Conservation (phyloP, 2,888 invertebrate species). For the Drosophila borborema region DNA sequence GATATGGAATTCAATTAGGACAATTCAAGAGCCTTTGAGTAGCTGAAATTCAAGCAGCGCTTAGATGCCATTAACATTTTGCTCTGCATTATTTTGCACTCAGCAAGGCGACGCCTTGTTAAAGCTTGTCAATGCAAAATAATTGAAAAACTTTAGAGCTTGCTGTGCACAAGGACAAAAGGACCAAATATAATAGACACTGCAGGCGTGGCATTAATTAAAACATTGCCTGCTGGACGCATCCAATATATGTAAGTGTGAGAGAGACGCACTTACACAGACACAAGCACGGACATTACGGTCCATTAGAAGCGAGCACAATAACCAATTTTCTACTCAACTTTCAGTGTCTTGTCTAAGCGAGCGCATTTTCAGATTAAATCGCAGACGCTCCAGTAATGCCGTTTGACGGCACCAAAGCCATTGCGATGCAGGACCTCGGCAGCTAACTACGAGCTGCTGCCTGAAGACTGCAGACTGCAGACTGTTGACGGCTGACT, state of each 20-base stretch:
- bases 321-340: conserved; percentile 71
- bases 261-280: background rate
- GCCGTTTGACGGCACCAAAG: conserved; percentile 37
- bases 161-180: conserved; percentile 22
- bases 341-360: conserved; percentile 45
- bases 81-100: conserved; percentile 39
- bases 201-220: conserved; percentile 59
- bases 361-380: conserved; percentile 54
- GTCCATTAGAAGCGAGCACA: conserved; percentile 57
- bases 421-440: conserved; percentile 24
- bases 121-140: conserved; percentile 63
- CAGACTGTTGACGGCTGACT: background rate
- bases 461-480: conserved; percentile 23
- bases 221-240: conserved; percentile 26
- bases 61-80: conserved; percentile 60
- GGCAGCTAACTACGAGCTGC: conserved; percentile 33
- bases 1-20: conserved; percentile 49
- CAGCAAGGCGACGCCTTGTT: conserved; percentile 33
- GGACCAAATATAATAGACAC: conserved; percentile 16
- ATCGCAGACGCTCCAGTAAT: conserved; percentile 43
- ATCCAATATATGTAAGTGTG: conserved; percentile 10
- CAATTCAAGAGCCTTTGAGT: conserved; percentile 12
- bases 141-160: conserved; percentile 72
- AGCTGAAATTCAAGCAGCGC: conserved; percentile 26
- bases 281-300: background rate